Base-by-base conservation (phyloP, 2,888 invertebrate species). In the Mechanitis mazaeus region DNA sequence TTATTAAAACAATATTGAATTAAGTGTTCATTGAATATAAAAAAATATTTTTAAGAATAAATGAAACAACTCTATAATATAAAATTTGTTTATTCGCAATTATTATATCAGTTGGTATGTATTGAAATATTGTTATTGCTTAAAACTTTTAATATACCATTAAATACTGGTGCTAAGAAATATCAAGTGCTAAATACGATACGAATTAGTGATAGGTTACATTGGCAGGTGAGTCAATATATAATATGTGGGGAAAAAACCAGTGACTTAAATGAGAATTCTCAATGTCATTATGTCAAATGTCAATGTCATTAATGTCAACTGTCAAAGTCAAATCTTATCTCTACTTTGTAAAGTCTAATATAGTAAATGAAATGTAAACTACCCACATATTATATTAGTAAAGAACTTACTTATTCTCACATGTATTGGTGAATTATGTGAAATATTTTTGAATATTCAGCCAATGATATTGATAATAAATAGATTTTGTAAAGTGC, bases 401-500 rank as follows among this genome's bases (percentile, higher is more conserved):
- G 6, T 35, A 35, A 35, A 5, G 35, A 5, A 5, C 4, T 35
- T 35, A 20, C 6, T 35, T 35, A 35, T 35, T 35, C 4, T 35
- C 35, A 35, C 35, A 35, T 35, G 35, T 35, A 35, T 35, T 35
- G 35, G 35, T 35, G 35, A 35, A 5, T 35, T 20, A 20, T 20
- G 20, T 20, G 20, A 20, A 20, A 20, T 38, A 3, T 7, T 42
- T 9, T 9, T 42, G 42, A 42, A 7, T 9, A 9, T 42, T 42
- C 42, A 9, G 9, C 7, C 9, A 42, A 9, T 9, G 11, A 9
- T 42, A 42, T 42, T 42, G 42, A 42, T 9, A 42, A 42, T 38
- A 7, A 38, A 38, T 9, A 9, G 42, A 61, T 70, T 71, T 66
- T 75, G 70, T 63, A 75, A 79, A 78, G 84, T 81, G 83, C 83